Evolutionary conservation across 1,140 invertebrate species (phyloP), one percentile per base, ranked within the genome.

Genomic region (Colletes gigas): DNA sequence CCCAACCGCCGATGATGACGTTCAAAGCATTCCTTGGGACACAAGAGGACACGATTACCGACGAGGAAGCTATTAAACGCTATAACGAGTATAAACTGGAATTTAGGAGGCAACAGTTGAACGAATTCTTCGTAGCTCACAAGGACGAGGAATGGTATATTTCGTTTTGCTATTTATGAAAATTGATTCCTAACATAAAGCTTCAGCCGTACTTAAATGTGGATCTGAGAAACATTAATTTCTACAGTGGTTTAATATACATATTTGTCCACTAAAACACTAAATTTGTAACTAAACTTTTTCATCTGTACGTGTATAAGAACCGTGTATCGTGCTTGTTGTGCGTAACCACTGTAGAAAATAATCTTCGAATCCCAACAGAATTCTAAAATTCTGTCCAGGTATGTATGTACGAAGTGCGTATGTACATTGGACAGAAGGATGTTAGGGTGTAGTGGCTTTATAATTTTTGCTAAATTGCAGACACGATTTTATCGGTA

Each of bases 61-160:
- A 99, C 86, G 98, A 99, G 81, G 98, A 99, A 92, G 98, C 99
- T 12, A 97, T 99, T 84, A 96, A 96, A 88, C 99, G 99, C 89
- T 99, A 99, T 94, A 98, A 98, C 92, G 99, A 99, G 88, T 99
- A 99, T 93, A 99, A 99, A 93, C 94, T 98, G 87, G 99, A 99
- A 89, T 99, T 99, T 91, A 96, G 97, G 90, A 95, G 98, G 71
- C 98, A 99, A 92, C 99, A 99, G 91, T 95, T 99, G 30, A 99
- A 99, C 93, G 98, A 99, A 93, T 99, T 99, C 94, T 99, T 99
- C 94, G 97, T 99, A 89, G 96, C 96, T 52, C 99, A 99, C 94
- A 99, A 99, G 94, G 99, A 99, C 91, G 99, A 99, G 93, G 99
- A 99, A 96, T 99, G 99, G 99, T 99, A 95, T 83, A 81, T 86